Base-by-base conservation (phyloP, 2,113 vertebrate genomes). In the Labeo rohita region DNA sequence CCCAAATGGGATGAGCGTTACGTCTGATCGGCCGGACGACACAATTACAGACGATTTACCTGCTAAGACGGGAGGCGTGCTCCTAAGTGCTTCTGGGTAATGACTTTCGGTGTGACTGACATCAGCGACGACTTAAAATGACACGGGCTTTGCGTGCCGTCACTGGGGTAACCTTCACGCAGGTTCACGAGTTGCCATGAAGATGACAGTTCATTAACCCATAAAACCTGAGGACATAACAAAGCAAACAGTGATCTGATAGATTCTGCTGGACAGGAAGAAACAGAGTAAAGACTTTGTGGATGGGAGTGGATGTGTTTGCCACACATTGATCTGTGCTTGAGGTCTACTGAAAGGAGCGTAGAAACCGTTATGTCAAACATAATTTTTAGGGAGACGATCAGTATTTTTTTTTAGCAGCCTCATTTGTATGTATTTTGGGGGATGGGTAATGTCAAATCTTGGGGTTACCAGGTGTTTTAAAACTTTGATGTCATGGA, bases 161-260 rank as follows among this genome's bases (percentile, higher is more conserved):
- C 68, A 34, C 54, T 59, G n/a, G 39, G 79, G 59, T 84, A 89
- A 88, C 87, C 87, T 89, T 84, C 65, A 83, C 68, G 21, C 76
- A 78, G 88, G 73, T 83, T 90, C 85, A 75, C 8, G 15, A 83
- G 75, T 65, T 63, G 68, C 76, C 84, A 75, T 65, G 68, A 80
- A 72, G 84, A 88, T 83, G 88, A 88, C 89, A 90, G 87, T 87
- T 87, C 85, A 90, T 90, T 90, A 88, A 88, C 87, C 87, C 80
- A 36, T 84, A 59, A 87, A 83, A 73, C 72, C 85, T 45, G 85
- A 82, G 83, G 85, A 87, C 77, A 72, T 54, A 50, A 47, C 63
- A 86, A 72, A 90, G 85, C 83, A 90, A 88, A 88, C 83, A 59
- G 73, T 66, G 66, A 87, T 78, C 72, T 66, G 83, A 75, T 88